phyloP scores from a whole-genome alignment of 2,888 invertebrate genomes.

The Rhimphoctona megacephalus region DNA sequence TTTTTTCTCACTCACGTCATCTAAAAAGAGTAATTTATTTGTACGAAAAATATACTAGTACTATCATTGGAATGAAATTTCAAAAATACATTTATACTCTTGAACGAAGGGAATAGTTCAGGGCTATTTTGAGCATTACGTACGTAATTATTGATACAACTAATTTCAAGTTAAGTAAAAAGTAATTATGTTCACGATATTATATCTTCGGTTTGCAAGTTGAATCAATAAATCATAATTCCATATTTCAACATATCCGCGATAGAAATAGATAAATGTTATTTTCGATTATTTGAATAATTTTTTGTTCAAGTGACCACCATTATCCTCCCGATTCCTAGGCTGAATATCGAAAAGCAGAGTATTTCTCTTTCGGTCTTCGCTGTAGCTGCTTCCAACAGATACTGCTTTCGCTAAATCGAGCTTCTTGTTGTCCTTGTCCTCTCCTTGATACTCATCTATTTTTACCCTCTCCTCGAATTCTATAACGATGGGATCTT shows the following conservation, averaged over 20 bases:
- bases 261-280: not conserved
- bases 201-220: not conserved
- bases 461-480: not conserved
- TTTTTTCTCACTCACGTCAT: not conserved
- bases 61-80: not conserved
- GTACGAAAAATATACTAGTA: too few relatives aligned
- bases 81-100: too few relatives aligned
- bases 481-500: slow-evolving; percentile 54
- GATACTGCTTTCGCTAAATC: slow-evolving; percentile 32
- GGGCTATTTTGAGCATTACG: too few relatives aligned
- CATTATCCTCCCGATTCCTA: not conserved
- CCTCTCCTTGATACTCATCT: not conserved
- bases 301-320: not conserved
- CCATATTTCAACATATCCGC: not conserved
- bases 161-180: not conserved
- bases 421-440: not conserved
- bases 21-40: not conserved
- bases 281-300: not conserved
- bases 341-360: slow-evolving; percentile 1
- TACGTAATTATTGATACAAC: not conserved
- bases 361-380: slow-evolving; percentile 33
- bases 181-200: too few relatives aligned
- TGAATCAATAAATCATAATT: not conserved
- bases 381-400: slow-evolving; percentile 30
- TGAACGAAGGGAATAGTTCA: too few relatives aligned